phyloP scores from a whole-genome alignment of 1,140 invertebrate genomes.

The Eumeta japonica region DNA sequence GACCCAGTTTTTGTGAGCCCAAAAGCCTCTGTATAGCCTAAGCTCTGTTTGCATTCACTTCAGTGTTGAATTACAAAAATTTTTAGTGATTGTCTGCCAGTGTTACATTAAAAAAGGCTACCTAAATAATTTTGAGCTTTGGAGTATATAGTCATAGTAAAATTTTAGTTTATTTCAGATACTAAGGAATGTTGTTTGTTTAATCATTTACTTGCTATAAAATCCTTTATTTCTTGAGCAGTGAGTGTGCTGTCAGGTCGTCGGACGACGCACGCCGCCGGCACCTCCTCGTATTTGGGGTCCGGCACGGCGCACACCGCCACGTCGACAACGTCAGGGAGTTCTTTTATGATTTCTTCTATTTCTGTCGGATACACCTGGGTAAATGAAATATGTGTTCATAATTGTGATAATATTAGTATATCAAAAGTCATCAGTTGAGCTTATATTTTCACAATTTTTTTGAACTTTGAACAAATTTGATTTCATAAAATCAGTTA shows the following conservation, averaged over 20 bases:
- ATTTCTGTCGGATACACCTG: constrained; percentile 57
- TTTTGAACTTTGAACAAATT: too few species aligned
- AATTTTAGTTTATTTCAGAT: too few species aligned
- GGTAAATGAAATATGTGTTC: too few species aligned
- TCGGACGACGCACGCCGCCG: constrained; percentile 64
- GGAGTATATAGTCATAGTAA: too few species aligned
- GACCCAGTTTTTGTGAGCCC: too few species aligned
- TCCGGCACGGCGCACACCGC: constrained; percentile 70
- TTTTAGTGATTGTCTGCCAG: neutral
- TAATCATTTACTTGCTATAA: constrained; percentile 43
- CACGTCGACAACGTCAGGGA: constrained; percentile 65
- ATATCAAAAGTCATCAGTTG: too few species aligned
- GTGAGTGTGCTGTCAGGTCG: constrained; percentile 20
- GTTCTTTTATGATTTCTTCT: constrained; percentile 64
- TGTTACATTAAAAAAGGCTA: constrained; percentile 6
- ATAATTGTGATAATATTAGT: too few species aligned
- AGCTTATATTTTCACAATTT: too few species aligned
- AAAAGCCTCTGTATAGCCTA: too few species aligned
- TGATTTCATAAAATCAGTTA: too few species aligned
- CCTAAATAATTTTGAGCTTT: constrained; percentile 30
- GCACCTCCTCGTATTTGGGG: constrained; percentile 60
- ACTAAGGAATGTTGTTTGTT: neutral
- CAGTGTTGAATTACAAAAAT: too few species aligned
- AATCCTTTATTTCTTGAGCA: constrained; percentile 46
- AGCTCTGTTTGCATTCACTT: too few species aligned